Base-by-base conservation (phyloP, 2,797 vertebrate species). In the Onychomys leucogaster region DNA sequence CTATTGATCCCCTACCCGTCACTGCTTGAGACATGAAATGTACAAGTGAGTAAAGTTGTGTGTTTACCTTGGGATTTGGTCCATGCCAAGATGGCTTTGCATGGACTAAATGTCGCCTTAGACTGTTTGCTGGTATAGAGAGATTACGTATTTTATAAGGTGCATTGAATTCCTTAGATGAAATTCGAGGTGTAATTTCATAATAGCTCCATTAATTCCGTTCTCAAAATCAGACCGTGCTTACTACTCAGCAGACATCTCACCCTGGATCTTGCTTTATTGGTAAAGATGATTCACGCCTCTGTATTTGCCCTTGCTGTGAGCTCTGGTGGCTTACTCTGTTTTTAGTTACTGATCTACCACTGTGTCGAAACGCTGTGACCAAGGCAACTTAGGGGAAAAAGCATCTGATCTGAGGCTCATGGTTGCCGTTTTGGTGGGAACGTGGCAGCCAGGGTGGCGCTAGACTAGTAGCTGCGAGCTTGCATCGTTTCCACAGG, bases 101-200 rank as follows among this genome's bases (percentile, higher is more conserved):
- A 5, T 75, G 34, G 25, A 85, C 73, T 86, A 69, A 94, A 71
- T 90, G 77, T 32, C 17, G 87, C 23, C 57, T 89, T 69, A 65
- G 0, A n/a, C 61, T 25, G 43, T 82, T 92, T 61, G 59, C 77
- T 94, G 63, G 63, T 78, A 73, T 4, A 91, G n/a, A 41, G 78
- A 77, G 43, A 90, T 57, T 13, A 6, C 94, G 43, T 63, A 27
- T 92, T 96, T 90, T 84, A 78, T 91, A 84, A 96, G 96, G 88
- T 78, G 9, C 63, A 83, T 91, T 90, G 88, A 94, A 78, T 94
- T 95, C 73, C 73, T 95, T 46, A 92, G 95, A 94, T 69, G 55
- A 78, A 94, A 94, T 95, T 81, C 94, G 37, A 87, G 87, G 2
- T 93, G n/a, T 97, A 57, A 80, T 92, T 97, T 96, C 78, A 65